Percentiles rank a stretch among this genome's conserved stretches.
phyloP scores from a whole-genome alignment of 2,113 vertebrate genomes.

The Hemibagrus wyckioides region DNA sequence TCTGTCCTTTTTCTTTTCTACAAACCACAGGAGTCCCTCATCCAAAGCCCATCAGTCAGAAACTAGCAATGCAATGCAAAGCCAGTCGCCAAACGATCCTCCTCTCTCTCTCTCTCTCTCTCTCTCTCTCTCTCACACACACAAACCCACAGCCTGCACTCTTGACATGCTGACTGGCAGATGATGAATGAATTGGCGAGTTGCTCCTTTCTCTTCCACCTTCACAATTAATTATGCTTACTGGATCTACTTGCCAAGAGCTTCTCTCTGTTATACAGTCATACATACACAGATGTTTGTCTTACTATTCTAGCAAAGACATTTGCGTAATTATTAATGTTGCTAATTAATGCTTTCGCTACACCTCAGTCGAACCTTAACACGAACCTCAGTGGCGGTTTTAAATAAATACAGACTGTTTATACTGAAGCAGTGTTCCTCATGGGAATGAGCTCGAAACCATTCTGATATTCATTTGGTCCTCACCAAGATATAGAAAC shows the following conservation, averaged over 20 bases:
- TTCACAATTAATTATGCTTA: slow-evolving; percentile 58
- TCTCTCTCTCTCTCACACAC: slow-evolving; percentile 9
- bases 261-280: slow-evolving; percentile 27
- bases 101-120: neutral
- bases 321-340: neutral
- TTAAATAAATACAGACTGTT: neutral
- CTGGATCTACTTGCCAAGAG: slow-evolving; percentile 37
- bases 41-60: slow-evolving; percentile 53
- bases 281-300: neutral
- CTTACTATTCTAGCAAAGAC: neutral
- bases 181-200: slow-evolving; percentile 57
- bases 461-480: neutral
- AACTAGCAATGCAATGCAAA: slow-evolving; percentile 26
- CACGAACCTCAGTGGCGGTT: neutral
- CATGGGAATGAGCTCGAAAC: neutral
- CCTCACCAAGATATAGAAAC: neutral
- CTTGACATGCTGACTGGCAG: slow-evolving; percentile 52
- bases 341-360: neutral
- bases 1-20: slow-evolving; percentile 3
- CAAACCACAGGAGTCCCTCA: slow-evolving; percentile 39
- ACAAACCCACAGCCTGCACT: neutral
- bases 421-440: neutral
- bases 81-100: slow-evolving; percentile 22
- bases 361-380: neutral
- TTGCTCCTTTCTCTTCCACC: slow-evolving; percentile 56